Base-by-base conservation (phyloP, 2,113 vertebrate genomes). In the Tachysurus fulvidraco region DNA sequence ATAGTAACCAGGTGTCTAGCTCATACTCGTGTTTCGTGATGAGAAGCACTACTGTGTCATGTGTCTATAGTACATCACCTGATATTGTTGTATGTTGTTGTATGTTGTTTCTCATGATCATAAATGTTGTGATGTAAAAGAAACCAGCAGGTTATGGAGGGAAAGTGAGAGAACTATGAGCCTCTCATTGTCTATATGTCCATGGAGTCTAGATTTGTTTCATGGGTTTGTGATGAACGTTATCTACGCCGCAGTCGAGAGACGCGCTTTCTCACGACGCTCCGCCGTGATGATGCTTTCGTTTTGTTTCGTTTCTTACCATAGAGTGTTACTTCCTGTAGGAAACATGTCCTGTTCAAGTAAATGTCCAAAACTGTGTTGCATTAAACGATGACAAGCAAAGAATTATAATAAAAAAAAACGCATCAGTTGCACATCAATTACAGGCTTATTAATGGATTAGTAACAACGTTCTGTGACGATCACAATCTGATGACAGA, bases 361-460 rank as follows among this genome's bases (percentile, higher is more conserved):
- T 55, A 73, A 81, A 83, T 86, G 87, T 90, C 83, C 80, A 85
- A 36, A 86, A 60, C 77, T 85, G 83, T 88, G 83, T 85, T 85
- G 55, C 80, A 83, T 91, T 78, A 67, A 87, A 83, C 28, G 50
- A 50, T 65, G 55, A 46, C 64, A 54, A 85, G 46, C 46, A 78
- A 65, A 76, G 28, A 88, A 62, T 64, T 28, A 62, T 19, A 59
- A 59, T 19, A 14, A 46, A 13, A 3, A 71, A 19, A 21, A 52
- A 85, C 74, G 59, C 73, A 69, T 28, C 59, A 41, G 71, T 60
- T 71, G 36, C 25, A 74, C 44, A 85, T 77, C 12, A 50, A 76
- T 6, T 21, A 17, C 83, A 76, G 41, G 71, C 14, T 85, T 59
- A 16, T 84, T 55, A 17, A 59, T 19, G 57, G 10, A 19, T 64